Percentiles rank a stretch among this genome's conserved stretches.
These are phyloP conservation scores for Cephonodes hylas DNA, from an alignment of 2,888 invertebrate species.

Conservation along the genomic window DNA sequence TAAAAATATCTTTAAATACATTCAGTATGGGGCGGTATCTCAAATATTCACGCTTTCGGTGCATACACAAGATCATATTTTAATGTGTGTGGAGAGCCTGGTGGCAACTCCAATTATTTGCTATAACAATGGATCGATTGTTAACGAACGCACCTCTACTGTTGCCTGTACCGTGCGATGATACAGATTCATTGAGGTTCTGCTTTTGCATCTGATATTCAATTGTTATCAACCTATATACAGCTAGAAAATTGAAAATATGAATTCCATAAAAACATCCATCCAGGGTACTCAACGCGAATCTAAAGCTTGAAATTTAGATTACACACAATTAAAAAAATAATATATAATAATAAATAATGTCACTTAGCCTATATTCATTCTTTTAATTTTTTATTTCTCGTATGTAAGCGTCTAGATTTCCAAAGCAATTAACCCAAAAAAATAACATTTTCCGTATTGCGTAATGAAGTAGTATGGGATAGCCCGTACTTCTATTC, in stretches of 20 bases:
- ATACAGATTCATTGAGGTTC: not conserved
- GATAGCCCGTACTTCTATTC: not conserved
- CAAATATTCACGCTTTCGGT: not conserved
- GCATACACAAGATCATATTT: not conserved
- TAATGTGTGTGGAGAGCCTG: not conserved
- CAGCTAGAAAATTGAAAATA: no score
- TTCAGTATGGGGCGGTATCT: not conserved
- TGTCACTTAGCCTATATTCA: no score
- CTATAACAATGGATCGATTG: slow-evolving; percentile 3
- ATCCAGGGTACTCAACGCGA: no score
- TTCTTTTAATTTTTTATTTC: no score
- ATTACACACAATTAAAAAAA: no score
- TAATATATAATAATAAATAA: no score
- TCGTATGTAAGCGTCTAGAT: no score
- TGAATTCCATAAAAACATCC: no score
- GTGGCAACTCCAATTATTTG: not conserved
- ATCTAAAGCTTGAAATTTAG: no score
- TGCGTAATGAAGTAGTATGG: not conserved
- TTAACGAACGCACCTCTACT: not conserved
- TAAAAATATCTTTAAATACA: not conserved
- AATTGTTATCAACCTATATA: not conserved
- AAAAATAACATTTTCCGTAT: not conserved
- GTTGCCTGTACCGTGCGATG: not conserved
- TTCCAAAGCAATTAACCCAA: no score
- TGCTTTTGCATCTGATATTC: not conserved